Conservation (phyloP, 1,140 invertebrate species). For the Sinella curviseta region DNA sequence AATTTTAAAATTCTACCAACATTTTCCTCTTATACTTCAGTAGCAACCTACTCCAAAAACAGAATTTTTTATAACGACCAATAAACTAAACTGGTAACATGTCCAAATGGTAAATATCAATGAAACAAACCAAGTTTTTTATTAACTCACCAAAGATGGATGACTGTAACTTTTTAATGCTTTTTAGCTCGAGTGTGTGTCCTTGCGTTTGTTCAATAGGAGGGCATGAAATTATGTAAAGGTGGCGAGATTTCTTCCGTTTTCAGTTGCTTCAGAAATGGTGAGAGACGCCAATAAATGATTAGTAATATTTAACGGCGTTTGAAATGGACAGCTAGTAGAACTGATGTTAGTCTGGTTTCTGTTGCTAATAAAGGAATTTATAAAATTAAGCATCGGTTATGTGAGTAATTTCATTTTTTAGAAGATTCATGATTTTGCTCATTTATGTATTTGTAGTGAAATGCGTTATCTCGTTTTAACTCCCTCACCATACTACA, state of each 20-base stretch:
- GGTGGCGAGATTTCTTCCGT: no score
- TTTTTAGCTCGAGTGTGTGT: not conserved
- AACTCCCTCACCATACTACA: not conserved
- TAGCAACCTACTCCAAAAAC: no score
- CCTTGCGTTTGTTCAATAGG: not conserved
- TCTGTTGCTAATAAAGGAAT: not conserved
- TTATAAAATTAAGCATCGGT: not conserved
- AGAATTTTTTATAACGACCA: no score
- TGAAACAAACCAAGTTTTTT: not conserved
- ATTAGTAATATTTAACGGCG: no score
- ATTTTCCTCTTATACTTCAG: no score
- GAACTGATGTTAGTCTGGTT: not conserved
- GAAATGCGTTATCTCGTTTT: no score
- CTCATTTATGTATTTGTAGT: no score
- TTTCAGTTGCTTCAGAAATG: no score
- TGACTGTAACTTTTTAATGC: not conserved
- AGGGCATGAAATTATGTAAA: not conserved
- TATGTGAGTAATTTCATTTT: not conserved
- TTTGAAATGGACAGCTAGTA: not conserved
- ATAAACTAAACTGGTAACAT: not conserved
- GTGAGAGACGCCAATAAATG: not conserved
- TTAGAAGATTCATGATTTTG: no score
- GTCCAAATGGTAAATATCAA: not conserved
- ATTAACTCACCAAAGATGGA: no score
- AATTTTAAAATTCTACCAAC: no score